Base-by-base conservation (phyloP, 2,113 vertebrate species). In the Petroica traversi region DNA sequence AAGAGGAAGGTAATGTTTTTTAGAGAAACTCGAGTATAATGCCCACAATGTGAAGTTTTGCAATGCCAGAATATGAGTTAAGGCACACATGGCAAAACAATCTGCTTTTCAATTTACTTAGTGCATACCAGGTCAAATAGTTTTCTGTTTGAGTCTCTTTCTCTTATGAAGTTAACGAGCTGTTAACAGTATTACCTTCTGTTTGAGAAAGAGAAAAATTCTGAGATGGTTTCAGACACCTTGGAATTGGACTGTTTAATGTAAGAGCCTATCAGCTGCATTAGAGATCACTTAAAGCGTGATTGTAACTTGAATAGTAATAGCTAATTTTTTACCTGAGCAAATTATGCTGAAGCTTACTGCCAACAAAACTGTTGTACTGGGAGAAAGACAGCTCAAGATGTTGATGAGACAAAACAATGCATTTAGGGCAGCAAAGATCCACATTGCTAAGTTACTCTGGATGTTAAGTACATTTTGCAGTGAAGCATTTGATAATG, bases 1-100 rank as follows among this genome's bases (percentile, higher is more conserved):
- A 98, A 81, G 93, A 98, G 64, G 99, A 99, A 99, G 99, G 99
- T 99, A 98, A 90, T 45, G n/a, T 31, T 26, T 84, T 67, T 63
- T 78, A 64, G 36, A 58, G 25, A 33, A 84, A 46, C 45, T 62
- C 45, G 4, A 43, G 13, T 22, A 20, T 62, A 52, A 61, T 12
- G 23, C 49, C 40, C 68, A 46, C 48, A 67, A 3, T 24, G 22
- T n/a, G 61, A 84, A 78, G 29, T 58, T 86, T 59, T 78, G 63
- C 41, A 38, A 0, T 66, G 5, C 46, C 9, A 76, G n/a, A 72
- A n/a, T n/a, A 41, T 13, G 49, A 41, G 34, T 6, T 22, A 43
- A 78, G n/a, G 61, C 6, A 46, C 2, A 12, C 1, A 0, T 38
- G 36, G 40, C 57, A 51, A 36, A 94, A 51, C n/a, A 78, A 48